phyloP scores from a whole-genome alignment of 1,140 invertebrate species.

The Drosophila mayri region DNA sequence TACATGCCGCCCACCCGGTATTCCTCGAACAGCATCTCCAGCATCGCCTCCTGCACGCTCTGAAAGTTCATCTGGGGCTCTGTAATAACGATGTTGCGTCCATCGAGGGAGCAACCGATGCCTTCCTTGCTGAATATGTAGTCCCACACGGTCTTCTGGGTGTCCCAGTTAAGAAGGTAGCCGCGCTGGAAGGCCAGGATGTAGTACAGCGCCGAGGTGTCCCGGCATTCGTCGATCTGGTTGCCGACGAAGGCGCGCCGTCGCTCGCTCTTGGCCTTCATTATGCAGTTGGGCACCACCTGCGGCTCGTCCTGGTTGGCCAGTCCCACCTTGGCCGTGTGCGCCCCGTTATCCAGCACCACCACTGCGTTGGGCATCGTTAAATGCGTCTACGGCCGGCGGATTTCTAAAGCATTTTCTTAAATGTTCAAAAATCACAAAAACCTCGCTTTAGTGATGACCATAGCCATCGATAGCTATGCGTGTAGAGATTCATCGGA shows the following conservation, averaged over 20 bases:
- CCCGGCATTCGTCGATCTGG: slow-evolving; percentile 97
- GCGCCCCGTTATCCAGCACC: slow-evolving; percentile 95
- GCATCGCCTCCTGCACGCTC: slow-evolving; percentile 96
- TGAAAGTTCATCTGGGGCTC: slow-evolving; percentile 98
- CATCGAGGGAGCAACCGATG: slow-evolving; percentile 91
- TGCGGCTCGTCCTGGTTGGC: slow-evolving; percentile 89
- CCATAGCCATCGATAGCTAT: background rate
- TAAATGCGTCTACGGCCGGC: background rate
- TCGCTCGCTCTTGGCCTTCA: slow-evolving; percentile 98
- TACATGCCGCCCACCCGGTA: slow-evolving; percentile 95
- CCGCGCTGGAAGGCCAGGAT: slow-evolving; percentile 98
- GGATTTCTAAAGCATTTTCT: slow-evolving; percentile 11
- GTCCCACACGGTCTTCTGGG: slow-evolving; percentile 97
- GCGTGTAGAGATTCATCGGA: background rate
- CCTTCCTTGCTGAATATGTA: slow-evolving; percentile 96
- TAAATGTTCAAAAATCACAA: slow-evolving; percentile 1
- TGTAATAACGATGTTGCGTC: slow-evolving; percentile 94
- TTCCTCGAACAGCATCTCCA: slow-evolving; percentile 99
- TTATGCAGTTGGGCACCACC: slow-evolving; percentile 96
- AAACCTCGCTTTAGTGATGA: slow-evolving; percentile 17
- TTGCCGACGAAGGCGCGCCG: slow-evolving; percentile 96
- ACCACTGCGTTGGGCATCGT: slow-evolving; percentile 58
- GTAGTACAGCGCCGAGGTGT: slow-evolving; percentile 97
- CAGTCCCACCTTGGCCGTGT: slow-evolving; percentile 93
- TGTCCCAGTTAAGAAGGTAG: slow-evolving; percentile 97